Percentiles rank a stretch among this genome's conserved stretches.
phyloP scores from a whole-genome alignment of 2,113 vertebrate species.

The Haliaeetus leucogaster region DNA sequence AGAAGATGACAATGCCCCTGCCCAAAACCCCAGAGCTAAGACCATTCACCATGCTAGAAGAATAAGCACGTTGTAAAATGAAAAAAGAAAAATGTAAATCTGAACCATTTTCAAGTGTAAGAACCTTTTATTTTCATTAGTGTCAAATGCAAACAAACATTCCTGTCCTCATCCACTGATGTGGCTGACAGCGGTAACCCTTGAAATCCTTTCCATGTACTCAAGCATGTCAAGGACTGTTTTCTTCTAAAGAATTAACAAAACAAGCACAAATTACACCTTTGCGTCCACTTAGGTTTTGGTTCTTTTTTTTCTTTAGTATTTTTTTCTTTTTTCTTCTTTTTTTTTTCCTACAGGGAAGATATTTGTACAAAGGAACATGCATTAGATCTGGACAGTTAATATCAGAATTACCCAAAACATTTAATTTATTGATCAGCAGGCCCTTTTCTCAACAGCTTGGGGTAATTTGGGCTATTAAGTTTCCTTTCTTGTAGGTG shows the following conservation, averaged over 20 bases:
- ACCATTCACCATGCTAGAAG: rapidly evolving
- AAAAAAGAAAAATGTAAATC: neutral
- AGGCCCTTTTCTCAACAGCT: neutral
- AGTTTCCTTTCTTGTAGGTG: neutral
- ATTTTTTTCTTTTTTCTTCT: too few relatives aligned
- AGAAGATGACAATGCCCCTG: too few relatives aligned
- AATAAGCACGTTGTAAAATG: neutral
- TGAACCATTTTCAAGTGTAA: neutral
- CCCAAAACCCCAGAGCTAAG: neutral
- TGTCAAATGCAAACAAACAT: neutral
- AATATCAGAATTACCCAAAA: neutral
- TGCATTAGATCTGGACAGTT: neutral
- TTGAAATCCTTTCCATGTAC: neutral
- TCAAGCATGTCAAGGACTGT: neutral
- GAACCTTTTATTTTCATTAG: rapidly evolving
- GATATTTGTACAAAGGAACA: neutral
- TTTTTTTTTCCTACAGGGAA: rapidly evolving
- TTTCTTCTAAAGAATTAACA: neutral
- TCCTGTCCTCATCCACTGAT: neutral
- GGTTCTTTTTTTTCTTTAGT: too few relatives aligned
- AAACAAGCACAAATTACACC: neutral
- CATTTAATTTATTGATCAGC: neutral
- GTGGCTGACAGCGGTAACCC: neutral
- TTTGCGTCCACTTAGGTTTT: neutral
- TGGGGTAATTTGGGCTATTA: neutral